phyloP scores from a whole-genome alignment of 2,888 invertebrate species.

The Aelia acuminata region DNA sequence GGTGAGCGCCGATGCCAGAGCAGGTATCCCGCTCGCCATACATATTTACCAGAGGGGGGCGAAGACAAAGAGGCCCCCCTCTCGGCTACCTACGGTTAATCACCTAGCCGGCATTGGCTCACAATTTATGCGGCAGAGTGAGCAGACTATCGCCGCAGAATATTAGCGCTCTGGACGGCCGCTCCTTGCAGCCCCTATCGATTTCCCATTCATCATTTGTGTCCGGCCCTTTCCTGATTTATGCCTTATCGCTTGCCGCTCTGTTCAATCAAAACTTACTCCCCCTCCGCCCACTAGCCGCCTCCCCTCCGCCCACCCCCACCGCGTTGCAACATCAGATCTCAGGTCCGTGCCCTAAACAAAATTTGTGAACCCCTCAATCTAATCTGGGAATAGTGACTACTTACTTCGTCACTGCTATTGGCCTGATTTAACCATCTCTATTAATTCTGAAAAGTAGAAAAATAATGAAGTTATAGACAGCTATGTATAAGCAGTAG shows the following conservation, averaged over 20 bases:
- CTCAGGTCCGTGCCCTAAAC: not conserved
- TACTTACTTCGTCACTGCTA: not conserved
- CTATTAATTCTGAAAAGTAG: not conserved
- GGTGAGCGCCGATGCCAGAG: too few species aligned
- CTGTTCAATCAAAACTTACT: constrained; percentile 42
- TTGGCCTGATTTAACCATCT: not conserved
- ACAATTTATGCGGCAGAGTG: not conserved
- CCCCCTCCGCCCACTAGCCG: too few species aligned
- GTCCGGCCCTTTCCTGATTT: constrained; percentile 53
- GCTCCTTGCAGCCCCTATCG: constrained; percentile 3
- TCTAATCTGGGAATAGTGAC: not conserved
- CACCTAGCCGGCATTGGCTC: not conserved
- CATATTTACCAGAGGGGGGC: not conserved
- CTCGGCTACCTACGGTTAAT: not conserved
- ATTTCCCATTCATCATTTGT: constrained; percentile 55
- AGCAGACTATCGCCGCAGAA: not conserved
- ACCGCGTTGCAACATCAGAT: not conserved
- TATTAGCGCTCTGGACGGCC: constrained; percentile 11
- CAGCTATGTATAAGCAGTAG: too few species aligned
- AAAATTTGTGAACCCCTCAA: not conserved
- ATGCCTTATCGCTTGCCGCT: constrained; percentile 35
- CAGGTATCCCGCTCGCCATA: not conserved
- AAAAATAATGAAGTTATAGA: not conserved
- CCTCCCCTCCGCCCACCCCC: not conserved
- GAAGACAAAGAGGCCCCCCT: not conserved